Evolutionary conservation across 2,113 vertebrate species (phyloP), one percentile per base, ranked within the genome.

Genomic region (Etheostoma spectabile): DNA sequence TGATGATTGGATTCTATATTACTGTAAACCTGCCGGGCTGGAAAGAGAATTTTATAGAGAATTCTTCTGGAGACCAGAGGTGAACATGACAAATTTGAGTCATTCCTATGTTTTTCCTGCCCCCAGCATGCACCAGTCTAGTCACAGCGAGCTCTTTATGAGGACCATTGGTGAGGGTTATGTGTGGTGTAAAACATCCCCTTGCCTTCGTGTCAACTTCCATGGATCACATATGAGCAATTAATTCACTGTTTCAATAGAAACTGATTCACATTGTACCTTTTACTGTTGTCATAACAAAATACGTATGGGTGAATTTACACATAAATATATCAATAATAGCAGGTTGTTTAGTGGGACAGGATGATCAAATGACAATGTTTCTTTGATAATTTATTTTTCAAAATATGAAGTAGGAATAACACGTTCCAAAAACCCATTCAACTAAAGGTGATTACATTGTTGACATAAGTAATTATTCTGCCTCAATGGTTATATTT

Each of bases 1-100:
- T 42, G 63, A 92, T 90, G 83, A 92, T 89, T 91, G 83, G 60
- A 85, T 83, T 85, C 67, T 57, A 79, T 60, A 82, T 91, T 86
- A 84, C 27, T 27, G 27, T 27, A 27, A 88, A 89, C 73, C 85
- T 86, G 65, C 79, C 46, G 55, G 73, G 61, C 64, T 88, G 77
- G 79, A 89, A 86, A 87, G 60, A 74, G 63, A 87, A 88, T 85
- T 83, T 84, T 59, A 85, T 30, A 48, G 67, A 82, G 63, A 84
- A 89, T 89, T 86, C 82, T 85, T 63, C 65, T 33, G 65, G 62
- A 79, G 74, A 76, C 62, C 35, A 8, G 65, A 64, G 70, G 79
- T 87, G 86, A 88, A 89, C 71, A 86, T 89, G 82, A 86, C 57
- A 67, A 60, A 81, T 86, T 74, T 84, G 55, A 60, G 21, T 86